Percentiles rank a stretch among this genome's conserved stretches.
Conservation (phyloP, 2,797 vertebrate genomes). For the Carapus acus region DNA sequence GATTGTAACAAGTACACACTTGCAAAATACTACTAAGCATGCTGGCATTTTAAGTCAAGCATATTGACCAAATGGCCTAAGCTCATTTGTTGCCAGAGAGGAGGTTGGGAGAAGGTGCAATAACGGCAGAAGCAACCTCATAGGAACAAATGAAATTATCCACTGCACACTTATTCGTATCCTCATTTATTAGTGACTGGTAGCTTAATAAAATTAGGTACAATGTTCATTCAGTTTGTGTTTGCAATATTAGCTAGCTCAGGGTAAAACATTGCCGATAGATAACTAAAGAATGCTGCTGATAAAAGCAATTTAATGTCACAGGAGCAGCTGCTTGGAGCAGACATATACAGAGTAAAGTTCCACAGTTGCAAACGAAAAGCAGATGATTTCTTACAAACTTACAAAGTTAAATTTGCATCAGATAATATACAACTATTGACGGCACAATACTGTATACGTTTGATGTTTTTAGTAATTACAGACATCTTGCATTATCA, state of each 20-base stretch:
- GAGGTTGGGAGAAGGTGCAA: too few species aligned
- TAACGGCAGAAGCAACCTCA: not conserved
- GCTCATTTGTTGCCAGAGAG: too few species aligned
- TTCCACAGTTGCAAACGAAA: constrained; percentile 14
- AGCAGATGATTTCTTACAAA: constrained; percentile 37
- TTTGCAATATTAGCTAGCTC: not conserved
- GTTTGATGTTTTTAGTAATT: constrained; percentile 66
- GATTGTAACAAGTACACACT: too few species aligned
- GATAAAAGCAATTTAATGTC: constrained; percentile 3
- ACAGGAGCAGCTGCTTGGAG: constrained; percentile 2
- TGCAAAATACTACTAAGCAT: too few species aligned
- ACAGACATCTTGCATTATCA: constrained; percentile 60
- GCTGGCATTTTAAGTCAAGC: too few species aligned
- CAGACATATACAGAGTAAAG: not conserved
- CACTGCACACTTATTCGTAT: not conserved
- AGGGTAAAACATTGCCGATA: constrained; percentile 14
- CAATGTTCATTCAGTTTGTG: not conserved
- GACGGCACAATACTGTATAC: constrained; percentile 63
- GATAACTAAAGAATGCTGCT: constrained; percentile 18
- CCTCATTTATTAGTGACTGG: constrained; percentile 9
- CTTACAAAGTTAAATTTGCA: constrained; percentile 69
- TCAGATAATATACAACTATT: constrained; percentile 64
- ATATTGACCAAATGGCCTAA: too few species aligned
- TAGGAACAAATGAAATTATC: constrained; percentile 2
- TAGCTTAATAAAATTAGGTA: not conserved